phyloP scores from a whole-genome alignment of 2,797 vertebrate species.

The Pantherophis vulpinus region DNA sequence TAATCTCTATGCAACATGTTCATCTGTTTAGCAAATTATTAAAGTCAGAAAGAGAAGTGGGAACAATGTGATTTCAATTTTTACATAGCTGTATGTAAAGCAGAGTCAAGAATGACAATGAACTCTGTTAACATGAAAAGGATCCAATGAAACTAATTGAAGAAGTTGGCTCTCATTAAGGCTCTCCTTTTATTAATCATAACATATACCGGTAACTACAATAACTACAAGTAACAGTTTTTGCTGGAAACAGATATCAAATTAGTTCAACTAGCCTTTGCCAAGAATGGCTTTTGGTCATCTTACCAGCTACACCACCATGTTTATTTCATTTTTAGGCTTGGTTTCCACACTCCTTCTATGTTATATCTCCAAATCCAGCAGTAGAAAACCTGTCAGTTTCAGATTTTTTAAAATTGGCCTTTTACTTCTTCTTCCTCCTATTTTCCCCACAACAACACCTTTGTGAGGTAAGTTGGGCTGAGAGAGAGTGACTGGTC shows the following conservation, averaged over 20 bases:
- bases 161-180: constrained; percentile 27
- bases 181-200: constrained; percentile 1
- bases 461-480: background rate
- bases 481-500: background rate
- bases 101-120: constrained; percentile 39
- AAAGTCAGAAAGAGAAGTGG: constrained; percentile 32
- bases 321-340: background rate
- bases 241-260: background rate
- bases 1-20: background rate
- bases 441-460: background rate
- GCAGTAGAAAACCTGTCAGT: background rate
- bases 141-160: constrained; percentile 40
- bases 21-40: constrained; percentile 18
- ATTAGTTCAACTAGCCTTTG: background rate
- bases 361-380: background rate
- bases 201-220: background rate
- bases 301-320: background rate
- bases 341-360: background rate
- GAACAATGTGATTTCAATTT: constrained; percentile 13
- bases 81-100: constrained; percentile 7
- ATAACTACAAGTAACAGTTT: background rate
- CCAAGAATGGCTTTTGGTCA: background rate
- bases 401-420: background rate
- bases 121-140: constrained; percentile 26
- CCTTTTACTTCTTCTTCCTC: background rate